Percentiles rank a stretch among this genome's conserved stretches.
Conservation (phyloP, 2,113 vertebrate species). For the Pavo muticus region DNA sequence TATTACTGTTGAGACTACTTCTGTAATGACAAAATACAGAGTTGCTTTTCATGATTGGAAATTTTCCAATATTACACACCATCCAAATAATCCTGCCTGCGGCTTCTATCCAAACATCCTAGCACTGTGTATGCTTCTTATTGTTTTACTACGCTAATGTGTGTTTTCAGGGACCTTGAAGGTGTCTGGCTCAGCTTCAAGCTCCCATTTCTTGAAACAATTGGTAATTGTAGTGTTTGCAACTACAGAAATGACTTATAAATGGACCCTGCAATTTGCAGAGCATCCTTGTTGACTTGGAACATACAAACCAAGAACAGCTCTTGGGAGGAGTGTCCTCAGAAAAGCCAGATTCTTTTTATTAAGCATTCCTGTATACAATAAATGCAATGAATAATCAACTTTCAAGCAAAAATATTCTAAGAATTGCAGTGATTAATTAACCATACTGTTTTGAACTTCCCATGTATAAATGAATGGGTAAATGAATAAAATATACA, state of each 20-base stretch:
- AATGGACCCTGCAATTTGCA: conserved; percentile 40
- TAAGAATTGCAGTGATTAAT: conserved; percentile 41
- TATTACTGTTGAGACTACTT: not conserved
- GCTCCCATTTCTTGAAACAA: conserved; percentile 45
- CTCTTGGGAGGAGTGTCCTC: not conserved
- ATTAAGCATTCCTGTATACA: not conserved
- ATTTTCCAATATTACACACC: conserved; percentile 33
- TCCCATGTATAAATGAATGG: conserved; percentile 52
- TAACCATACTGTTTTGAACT: conserved; percentile 39
- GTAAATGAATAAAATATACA: conserved; percentile 69
- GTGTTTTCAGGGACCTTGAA: conserved; percentile 30
- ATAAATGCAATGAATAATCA: conserved; percentile 41
- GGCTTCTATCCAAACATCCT: conserved; percentile 47
- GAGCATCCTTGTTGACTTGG: not conserved
- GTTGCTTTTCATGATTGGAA: not conserved
- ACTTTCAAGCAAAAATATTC: conserved; percentile 36
- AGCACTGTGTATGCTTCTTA: rapidly evolving
- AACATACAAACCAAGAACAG: not conserved
- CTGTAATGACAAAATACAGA: conserved; percentile 7
- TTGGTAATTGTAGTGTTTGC: conserved; percentile 42
- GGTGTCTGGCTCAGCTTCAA: conserved; percentile 30
- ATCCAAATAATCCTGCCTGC: conserved; percentile 14
- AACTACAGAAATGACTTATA: conserved; percentile 11
- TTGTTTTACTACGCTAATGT: conserved; percentile 12
- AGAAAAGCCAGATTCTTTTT: not conserved